Percentiles rank a stretch among this genome's conserved stretches.
Conservation (phyloP, 2,113 vertebrate genomes). For the Monopterus albus region DNA sequence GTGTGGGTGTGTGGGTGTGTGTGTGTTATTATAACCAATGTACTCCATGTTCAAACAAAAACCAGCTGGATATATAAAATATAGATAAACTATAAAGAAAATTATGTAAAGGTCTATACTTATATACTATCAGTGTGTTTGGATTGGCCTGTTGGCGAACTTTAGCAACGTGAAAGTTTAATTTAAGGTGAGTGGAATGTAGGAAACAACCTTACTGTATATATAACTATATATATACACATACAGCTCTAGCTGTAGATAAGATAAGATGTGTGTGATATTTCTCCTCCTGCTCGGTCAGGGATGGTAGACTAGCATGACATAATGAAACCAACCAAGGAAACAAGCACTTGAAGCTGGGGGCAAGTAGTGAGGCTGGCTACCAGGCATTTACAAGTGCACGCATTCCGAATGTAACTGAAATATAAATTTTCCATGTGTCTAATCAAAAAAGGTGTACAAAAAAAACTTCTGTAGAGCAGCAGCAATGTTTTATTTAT, state of each 20-base stretch:
- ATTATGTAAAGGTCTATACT: slow-evolving; percentile 44
- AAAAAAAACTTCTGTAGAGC: slow-evolving; percentile 74
- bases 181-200: slow-evolving; percentile 24
- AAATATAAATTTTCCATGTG: slow-evolving; percentile 77
- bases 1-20: slow-evolving; percentile 14
- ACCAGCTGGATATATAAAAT: slow-evolving; percentile 67
- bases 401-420: slow-evolving; percentile 92
- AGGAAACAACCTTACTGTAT: slow-evolving; percentile 72
- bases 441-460: slow-evolving; percentile 56
- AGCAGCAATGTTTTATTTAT: slow-evolving; percentile 81
- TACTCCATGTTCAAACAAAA: slow-evolving; percentile 68
- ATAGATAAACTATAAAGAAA: slow-evolving; percentile 51
- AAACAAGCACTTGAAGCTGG: slow-evolving; percentile 33
- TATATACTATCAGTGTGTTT: slow-evolving; percentile 42
- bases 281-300: slow-evolving; percentile 78
- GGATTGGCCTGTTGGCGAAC: slow-evolving; percentile 19
- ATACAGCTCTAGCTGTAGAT: slow-evolving; percentile 77
- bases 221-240: slow-evolving; percentile 80
- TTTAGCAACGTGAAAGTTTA: slow-evolving; percentile 11
- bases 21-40: slow-evolving; percentile 43
- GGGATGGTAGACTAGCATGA: slow-evolving; percentile 86
- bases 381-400: slow-evolving; percentile 83
- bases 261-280: slow-evolving; percentile 70
- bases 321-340: slow-evolving; percentile 83
- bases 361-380: slow-evolving; percentile 27